Conservation (phyloP, 2,113 vertebrate species). For the Rhipidura dahli region DNA sequence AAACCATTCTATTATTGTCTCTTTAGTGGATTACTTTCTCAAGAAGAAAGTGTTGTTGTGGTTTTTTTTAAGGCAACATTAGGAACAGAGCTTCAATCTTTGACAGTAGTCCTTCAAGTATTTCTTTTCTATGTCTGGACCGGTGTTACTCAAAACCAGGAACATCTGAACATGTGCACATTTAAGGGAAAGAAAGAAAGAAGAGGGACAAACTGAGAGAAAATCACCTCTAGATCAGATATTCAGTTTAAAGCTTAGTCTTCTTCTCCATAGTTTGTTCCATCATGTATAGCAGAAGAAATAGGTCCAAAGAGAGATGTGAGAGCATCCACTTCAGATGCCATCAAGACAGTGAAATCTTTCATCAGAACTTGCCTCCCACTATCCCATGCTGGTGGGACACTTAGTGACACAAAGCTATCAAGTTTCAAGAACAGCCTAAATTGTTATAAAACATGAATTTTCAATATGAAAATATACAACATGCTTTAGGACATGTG, state of each 20-base stretch:
- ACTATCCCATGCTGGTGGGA: background rate
- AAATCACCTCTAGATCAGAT: background rate
- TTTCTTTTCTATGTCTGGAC: background rate
- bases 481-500: background rate
- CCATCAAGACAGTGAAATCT: rapidly evolving
- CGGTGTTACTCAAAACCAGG: background rate
- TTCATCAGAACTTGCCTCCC: background rate
- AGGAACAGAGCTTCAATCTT: background rate
- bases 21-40: background rate
- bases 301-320: background rate
- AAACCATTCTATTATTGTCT: background rate
- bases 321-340: background rate
- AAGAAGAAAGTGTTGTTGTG: background rate
- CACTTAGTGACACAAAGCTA: background rate
- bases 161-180: rapidly evolving
- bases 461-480: background rate
- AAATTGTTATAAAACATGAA: background rate
- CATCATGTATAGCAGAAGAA: background rate
- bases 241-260: background rate
- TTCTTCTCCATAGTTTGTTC: background rate
- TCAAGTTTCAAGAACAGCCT: background rate
- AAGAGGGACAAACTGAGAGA: background rate
- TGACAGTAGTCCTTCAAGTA: background rate
- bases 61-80: background rate
- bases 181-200: background rate